Evolutionary conservation across 2,888 invertebrate species (phyloP), one percentile per base, ranked within the genome.

Genomic region (Cosmia pyralina): DNA sequence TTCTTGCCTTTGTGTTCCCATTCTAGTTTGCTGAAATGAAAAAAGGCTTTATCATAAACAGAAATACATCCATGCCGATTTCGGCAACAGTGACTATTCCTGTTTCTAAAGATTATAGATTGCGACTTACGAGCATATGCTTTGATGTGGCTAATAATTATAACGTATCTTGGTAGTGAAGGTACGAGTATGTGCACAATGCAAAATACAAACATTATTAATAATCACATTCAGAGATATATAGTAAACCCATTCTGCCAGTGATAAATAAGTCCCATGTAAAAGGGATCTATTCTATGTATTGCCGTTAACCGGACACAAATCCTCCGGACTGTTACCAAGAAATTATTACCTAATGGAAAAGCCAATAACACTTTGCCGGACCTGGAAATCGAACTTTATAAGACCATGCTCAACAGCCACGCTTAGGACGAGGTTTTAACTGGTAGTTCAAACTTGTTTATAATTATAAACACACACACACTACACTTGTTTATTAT

Each of bases 1-100:
- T 92, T 95, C 78, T 94, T 94, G 0, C 96, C 95, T 88, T 92
- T 95, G 67, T 96, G 91, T 63, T 96, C 96, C 96, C 96, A 96
- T 89, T 96, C 96, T 44, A 96, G 81, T 92, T 96, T 96, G 38
- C 92, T 92, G 83, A 0, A 82, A 82, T 55, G 0, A 1, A 38
- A 34, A 48, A n/a, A 5, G 15, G 10, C 2, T 6, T 53, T 34
- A 15, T 7, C 19, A 15, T 34, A 28, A 28, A 48, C 4, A 59
- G 4, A 15, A n/a, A 13, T n/a, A 11, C 3, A 63, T 34, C 0
- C 5, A 63, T 34, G 34, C 19, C 0, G 0, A 46, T 62, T 46
- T 19, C 13, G 1, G 6, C 17, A 22, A 7, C 11, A 4, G 6
- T 60, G 38, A 17, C 22, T 17, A 17, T 44, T 17, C 22, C 1